Evolutionary conservation across 2,113 vertebrate genomes (phyloP).

Genomic region (Oreochromis tanganicae): DNA sequence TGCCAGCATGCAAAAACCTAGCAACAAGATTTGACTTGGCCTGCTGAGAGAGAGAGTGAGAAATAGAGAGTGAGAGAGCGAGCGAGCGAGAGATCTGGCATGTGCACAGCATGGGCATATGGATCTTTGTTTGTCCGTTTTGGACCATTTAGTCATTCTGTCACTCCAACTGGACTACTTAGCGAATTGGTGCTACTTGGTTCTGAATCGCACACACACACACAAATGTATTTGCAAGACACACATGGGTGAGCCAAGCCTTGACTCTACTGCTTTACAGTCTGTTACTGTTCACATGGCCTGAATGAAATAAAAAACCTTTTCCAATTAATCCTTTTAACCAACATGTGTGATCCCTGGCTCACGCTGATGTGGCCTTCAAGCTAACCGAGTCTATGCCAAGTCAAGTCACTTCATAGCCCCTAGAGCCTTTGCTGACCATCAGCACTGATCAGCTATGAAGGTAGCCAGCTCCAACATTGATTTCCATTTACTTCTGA

Average conservation of each 20-base stretch:
- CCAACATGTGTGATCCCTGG: constrained; percentile 64
- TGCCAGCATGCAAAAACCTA: constrained; percentile 69
- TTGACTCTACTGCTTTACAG: constrained; percentile 55
- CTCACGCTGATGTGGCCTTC: constrained; percentile 19
- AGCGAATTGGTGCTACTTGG: constrained; percentile 65
- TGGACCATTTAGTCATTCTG: constrained; percentile 72
- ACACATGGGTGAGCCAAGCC: constrained; percentile 18
- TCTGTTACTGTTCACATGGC: constrained; percentile 62
- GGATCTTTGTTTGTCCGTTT: constrained; percentile 68
- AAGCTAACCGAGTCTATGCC: constrained; percentile 16
- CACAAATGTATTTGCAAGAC: neutral
- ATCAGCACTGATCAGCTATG: neutral
- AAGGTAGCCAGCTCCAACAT: neutral
- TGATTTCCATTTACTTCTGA: neutral
- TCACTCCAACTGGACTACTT: constrained; percentile 70
- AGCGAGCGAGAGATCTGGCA: constrained; percentile 39
- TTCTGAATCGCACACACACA: constrained; percentile 19
- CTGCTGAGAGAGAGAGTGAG: constrained; percentile 17
- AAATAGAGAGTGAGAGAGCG: neutral
- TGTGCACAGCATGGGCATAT: constrained; percentile 63
- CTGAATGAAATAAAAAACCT: constrained; percentile 59
- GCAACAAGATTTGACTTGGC: constrained; percentile 71
- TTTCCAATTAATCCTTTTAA: constrained; percentile 70
- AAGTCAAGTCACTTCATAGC: constrained; percentile 41
- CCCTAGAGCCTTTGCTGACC: constrained; percentile 33